These are phyloP conservation scores for Sardina pilchardus DNA, from an alignment of 2,113 vertebrate genomes.

Conservation along the genomic window DNA sequence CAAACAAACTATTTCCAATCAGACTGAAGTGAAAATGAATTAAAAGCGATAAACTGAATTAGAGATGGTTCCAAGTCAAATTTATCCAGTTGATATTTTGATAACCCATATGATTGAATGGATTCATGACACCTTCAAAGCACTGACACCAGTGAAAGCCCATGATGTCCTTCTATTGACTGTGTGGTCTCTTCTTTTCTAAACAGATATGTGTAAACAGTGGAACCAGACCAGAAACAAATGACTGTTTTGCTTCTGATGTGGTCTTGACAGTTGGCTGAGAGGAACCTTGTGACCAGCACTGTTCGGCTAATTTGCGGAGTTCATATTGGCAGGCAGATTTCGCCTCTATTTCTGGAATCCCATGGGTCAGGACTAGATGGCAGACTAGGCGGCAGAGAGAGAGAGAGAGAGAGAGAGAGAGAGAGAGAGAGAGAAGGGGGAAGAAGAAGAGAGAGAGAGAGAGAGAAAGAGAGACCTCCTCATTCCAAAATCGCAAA, in stretches of 20 bases:
- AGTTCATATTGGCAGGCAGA: not conserved
- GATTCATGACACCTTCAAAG: not conserved
- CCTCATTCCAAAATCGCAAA: not conserved
- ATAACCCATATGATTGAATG: not conserved
- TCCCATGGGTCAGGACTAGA: not conserved
- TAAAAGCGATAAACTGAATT: not conserved
- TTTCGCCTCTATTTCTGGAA: not conserved
- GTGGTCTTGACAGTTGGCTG: not conserved
- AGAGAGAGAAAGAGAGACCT: not conserved
- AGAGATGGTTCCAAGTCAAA: too few relatives aligned
- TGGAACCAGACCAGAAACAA: constrained; percentile 62
- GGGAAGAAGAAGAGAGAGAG: too few relatives aligned
- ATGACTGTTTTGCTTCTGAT: not conserved
- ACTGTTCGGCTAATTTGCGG: not conserved
- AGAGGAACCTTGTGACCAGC: constrained; percentile 18
- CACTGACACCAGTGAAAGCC: constrained; percentile 2
- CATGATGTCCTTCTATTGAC: not conserved
- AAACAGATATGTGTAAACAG: constrained; percentile 52
- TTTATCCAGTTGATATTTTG: not conserved
- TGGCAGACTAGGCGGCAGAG: too few relatives aligned
- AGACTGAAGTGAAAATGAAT: not conserved
- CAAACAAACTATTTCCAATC: not conserved
- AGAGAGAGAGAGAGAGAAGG: too few relatives aligned
- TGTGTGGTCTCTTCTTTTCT: not conserved
- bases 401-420: too few relatives aligned